Conservation (phyloP, 2,888 invertebrate species). For the Pinctada fucata region DNA sequence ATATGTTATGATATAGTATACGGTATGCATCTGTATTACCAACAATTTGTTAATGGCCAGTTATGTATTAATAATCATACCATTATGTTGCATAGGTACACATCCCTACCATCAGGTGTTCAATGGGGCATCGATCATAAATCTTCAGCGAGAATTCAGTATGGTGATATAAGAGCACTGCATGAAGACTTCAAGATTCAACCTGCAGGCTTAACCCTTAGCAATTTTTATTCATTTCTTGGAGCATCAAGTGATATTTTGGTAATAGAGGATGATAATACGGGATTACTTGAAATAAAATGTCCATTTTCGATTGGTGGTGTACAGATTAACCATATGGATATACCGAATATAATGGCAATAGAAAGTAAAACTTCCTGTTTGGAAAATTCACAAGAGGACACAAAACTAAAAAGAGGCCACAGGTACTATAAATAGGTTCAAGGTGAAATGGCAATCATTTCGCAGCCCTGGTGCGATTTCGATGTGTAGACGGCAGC, state of each 20-base stretch:
- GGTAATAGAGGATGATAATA: slow-evolving; percentile 3
- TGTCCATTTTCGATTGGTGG: slow-evolving; percentile 9
- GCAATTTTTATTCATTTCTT: not conserved
- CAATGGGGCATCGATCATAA: not conserved
- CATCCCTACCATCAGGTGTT: not conserved
- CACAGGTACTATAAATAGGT: slow-evolving; percentile 43
- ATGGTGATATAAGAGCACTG: not conserved
- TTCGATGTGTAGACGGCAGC: slow-evolving; percentile 41
- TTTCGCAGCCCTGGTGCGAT: slow-evolving; percentile 38
- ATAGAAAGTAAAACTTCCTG: not conserved
- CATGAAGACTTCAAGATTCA: not conserved
- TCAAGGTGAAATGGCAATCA: slow-evolving; percentile 40
- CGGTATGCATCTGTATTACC: too few relatives aligned
- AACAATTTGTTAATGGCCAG: too few relatives aligned
- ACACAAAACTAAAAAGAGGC: slow-evolving; percentile 15
- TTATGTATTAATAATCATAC: too few relatives aligned
- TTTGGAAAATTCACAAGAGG: not conserved
- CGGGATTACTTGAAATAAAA: slow-evolving; percentile 15
- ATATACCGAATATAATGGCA: not conserved
- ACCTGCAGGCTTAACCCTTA: not conserved
- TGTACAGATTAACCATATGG: not conserved
- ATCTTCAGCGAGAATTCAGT: not conserved
- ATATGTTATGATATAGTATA: too few relatives aligned
- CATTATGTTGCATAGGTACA: not conserved
- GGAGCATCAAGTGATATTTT: slow-evolving; percentile 9